Evolutionary conservation across 2,113 vertebrate species (phyloP).

Genomic region (Lophura nycthemera): DNA sequence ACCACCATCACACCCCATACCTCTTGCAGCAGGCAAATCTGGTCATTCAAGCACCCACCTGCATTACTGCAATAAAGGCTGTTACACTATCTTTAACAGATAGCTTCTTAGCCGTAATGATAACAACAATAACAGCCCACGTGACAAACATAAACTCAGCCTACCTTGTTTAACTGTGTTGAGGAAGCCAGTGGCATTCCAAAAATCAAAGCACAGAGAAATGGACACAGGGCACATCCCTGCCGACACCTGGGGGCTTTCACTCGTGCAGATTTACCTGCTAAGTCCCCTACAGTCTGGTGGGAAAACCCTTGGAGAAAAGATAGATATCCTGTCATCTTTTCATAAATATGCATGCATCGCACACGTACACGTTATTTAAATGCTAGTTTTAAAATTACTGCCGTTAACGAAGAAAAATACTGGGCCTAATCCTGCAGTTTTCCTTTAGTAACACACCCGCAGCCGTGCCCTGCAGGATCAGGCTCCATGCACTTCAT

Average conservation of each 20-base stretch:
- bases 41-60: not conserved
- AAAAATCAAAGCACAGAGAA: not conserved
- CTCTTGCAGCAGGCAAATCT: not conserved
- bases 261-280: not conserved
- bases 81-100: not conserved
- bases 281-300: not conserved
- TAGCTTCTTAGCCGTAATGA: not conserved
- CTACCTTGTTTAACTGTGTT: not conserved
- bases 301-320: not conserved
- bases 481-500: not conserved
- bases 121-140: not conserved
- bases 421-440: not conserved
- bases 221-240: not conserved
- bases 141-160: not conserved
- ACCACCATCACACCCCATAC: not conserved
- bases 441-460: not conserved
- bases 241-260: not conserved
- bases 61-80: not conserved
- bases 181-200: not conserved
- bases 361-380: fast-evolving
- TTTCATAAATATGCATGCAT: not conserved
- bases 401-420: not conserved
- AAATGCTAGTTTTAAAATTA: not conserved
- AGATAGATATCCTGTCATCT: not conserved
- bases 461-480: not conserved